Evolutionary conservation across 1,140 invertebrate genomes (phyloP).

Genomic region (Calephelis nemesis): DNA sequence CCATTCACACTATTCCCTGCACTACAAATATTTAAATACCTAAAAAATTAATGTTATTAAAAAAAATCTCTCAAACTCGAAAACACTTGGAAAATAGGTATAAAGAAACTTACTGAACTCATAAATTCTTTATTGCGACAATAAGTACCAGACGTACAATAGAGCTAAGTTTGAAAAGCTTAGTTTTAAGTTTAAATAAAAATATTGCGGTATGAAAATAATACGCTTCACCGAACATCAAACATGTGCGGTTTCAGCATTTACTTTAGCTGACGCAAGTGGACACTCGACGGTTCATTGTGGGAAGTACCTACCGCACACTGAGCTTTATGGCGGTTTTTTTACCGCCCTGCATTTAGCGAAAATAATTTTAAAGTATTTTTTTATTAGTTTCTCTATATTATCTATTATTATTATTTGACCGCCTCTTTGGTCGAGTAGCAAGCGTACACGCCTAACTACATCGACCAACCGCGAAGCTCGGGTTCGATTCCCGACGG

Average conservation of each 20-base stretch:
- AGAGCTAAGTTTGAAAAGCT: background rate
- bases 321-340: background rate
- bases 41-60: no score
- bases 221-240: conserved; percentile 27
- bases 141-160: background rate
- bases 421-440: no score
- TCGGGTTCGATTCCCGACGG: no score
- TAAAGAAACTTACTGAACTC: background rate
- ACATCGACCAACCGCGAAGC: no score
- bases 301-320: conserved; percentile 18
- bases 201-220: conserved; percentile 23
- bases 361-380: background rate
- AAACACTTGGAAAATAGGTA: no score
- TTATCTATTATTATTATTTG: no score
- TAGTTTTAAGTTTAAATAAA: conserved; percentile 2
- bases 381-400: no score
- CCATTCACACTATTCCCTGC: no score
- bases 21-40: no score
- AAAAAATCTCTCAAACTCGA: no score
- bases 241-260: conserved; percentile 35
- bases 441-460: no score
- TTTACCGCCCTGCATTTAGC: background rate
- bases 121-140: background rate
- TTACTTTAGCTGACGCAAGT: conserved; percentile 39
- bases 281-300: conserved; percentile 36